These are phyloP conservation scores for Phrynocephalus guinanensis DNA, from an alignment of 2,797 vertebrate species.

Conservation along the genomic window DNA sequence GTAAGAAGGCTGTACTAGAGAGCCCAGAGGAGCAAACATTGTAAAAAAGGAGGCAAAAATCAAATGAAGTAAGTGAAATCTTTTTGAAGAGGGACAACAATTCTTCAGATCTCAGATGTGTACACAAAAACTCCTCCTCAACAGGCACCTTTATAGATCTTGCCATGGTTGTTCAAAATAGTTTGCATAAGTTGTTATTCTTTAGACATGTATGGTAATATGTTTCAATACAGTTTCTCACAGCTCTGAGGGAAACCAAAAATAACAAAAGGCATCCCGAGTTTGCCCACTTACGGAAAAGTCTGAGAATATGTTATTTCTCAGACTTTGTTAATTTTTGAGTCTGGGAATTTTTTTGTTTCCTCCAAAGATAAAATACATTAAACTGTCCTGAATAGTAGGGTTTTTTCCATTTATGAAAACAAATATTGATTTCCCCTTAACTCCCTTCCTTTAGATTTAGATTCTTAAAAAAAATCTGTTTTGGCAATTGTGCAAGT, in stretches of 20 bases:
- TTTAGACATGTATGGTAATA: conserved; percentile 71
- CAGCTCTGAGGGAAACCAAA: conserved; percentile 80
- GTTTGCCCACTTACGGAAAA: conserved; percentile 75
- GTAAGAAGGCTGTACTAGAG: not conserved
- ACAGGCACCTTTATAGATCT: conserved; percentile 54
- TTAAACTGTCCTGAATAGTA: conserved; percentile 65
- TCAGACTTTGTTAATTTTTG: conserved; percentile 73
- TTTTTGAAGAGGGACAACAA: conserved; percentile 25
- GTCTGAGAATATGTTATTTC: conserved; percentile 78
- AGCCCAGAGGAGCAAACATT: not conserved
- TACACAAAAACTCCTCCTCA: conserved; percentile 33
- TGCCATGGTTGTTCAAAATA: conserved; percentile 64
- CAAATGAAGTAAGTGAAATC: not conserved
- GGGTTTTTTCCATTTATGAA: conserved; percentile 61
- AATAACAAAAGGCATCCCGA: conserved; percentile 74
- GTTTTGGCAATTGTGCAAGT: not conserved
- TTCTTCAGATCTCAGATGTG: conserved; percentile 43
- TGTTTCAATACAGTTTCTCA: conserved; percentile 73
- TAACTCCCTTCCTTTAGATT: not conserved
- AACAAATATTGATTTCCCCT: conserved; percentile 64
- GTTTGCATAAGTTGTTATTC: conserved; percentile 67
- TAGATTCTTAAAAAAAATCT: not conserved
- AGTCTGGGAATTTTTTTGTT: conserved; percentile 67
- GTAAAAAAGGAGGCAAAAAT: not conserved
- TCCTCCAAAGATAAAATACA: conserved; percentile 72